A percentile compares a stretch with the other conserved stretches of the same genome.
These are phyloP conservation scores for Microcebus tavaratra DNA, from an alignment of 2,113 vertebrate species.

Conservation along the genomic window DNA sequence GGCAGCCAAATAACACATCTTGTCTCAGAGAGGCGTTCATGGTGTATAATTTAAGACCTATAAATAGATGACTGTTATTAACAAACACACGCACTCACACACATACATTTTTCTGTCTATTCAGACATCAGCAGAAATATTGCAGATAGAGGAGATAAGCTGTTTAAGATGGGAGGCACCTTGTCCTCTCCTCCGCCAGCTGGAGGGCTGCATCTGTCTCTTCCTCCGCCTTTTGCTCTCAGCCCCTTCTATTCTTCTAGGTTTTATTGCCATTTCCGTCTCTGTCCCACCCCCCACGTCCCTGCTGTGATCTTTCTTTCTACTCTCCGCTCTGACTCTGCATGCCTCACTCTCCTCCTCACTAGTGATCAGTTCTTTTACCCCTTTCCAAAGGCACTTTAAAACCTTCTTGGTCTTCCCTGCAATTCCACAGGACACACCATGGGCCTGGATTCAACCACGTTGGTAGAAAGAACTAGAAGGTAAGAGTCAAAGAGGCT, in stretches of 20 bases:
- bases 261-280: slow-evolving; percentile 34
- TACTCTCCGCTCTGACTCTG: not conserved
- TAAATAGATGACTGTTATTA: slow-evolving; percentile 87
- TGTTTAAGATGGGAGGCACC: not conserved
- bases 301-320: not conserved
- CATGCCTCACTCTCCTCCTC: not conserved
- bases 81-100: slow-evolving; percentile 64
- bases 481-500: not conserved
- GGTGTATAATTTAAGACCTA: slow-evolving; percentile 87
- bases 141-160: slow-evolving; percentile 67
- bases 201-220: slow-evolving; percentile 12
- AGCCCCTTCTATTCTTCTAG: not conserved
- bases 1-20: slow-evolving; percentile 87
- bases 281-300: not conserved
- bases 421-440: slow-evolving; percentile 5
- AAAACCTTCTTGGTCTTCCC: not conserved
- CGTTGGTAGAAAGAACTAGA: not conserved
- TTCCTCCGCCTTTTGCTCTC: not conserved
- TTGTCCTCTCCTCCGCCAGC: not conserved
- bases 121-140: slow-evolving; percentile 79
- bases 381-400: not conserved
- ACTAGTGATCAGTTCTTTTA: not conserved
- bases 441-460: not conserved
- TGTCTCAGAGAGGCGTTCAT: slow-evolving; percentile 82
- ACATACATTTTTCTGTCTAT: slow-evolving; percentile 75